Conservation (phyloP, 2,113 vertebrate genomes). For the Chamaetylas fuelleborni region DNA sequence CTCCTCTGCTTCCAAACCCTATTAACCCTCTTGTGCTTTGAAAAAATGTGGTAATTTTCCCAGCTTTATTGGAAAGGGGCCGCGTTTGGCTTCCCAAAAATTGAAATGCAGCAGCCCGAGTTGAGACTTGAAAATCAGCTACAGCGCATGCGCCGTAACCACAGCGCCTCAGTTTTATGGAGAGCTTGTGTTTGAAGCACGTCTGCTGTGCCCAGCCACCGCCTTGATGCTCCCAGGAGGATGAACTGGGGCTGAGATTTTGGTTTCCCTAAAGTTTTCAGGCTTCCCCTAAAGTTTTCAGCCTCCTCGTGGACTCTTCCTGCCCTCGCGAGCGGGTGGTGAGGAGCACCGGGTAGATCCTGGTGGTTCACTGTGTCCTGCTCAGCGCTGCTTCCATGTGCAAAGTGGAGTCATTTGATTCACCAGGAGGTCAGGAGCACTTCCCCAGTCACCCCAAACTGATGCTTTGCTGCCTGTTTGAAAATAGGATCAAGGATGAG, state of each 20-base stretch:
- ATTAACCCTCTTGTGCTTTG: rapidly evolving
- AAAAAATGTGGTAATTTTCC: rapidly evolving
- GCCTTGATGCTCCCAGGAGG: background rate
- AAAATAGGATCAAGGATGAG: background rate
- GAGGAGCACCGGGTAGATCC: background rate
- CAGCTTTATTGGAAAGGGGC: background rate
- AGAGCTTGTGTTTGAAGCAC: background rate
- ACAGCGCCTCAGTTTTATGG: background rate
- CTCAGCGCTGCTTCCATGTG: background rate
- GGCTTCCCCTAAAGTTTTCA: background rate
- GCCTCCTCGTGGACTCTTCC: background rate
- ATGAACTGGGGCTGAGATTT: background rate
- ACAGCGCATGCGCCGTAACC: slow-evolving; percentile 25
- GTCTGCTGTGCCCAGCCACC: background rate
- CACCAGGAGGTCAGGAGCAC: background rate
- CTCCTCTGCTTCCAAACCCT: background rate
- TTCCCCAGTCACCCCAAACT: background rate
- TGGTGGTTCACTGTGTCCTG: rapidly evolving
- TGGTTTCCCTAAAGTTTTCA: background rate
- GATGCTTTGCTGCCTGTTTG: background rate
- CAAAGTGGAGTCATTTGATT: background rate
- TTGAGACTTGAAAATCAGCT: slow-evolving; percentile 70
- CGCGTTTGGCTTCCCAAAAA: background rate
- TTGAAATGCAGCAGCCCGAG: slow-evolving; percentile 8
- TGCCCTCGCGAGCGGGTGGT: background rate